Base-by-base conservation (phyloP, 2,113 vertebrate species). In the Porphyrio hochstetteri region DNA sequence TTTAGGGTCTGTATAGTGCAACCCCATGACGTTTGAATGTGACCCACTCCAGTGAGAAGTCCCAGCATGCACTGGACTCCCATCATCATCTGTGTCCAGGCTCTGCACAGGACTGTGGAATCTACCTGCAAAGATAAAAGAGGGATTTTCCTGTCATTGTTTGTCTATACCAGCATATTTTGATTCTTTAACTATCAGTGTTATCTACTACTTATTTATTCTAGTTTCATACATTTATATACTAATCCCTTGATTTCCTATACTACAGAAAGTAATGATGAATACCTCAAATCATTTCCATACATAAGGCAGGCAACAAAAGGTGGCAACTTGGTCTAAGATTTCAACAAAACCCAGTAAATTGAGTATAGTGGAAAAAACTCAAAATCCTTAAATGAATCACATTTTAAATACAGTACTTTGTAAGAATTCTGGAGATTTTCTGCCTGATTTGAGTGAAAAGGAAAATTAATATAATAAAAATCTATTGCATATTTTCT, bases 51-150 rank as follows among this genome's bases (percentile, higher is more conserved):
- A 97, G 20, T 97, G 96, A n/a, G 97, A 97, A 52, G 93, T 95
- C 29, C 96, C 96, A 3, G 96, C 95, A 1, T 97, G 95, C 78
- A 96, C 95, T 1, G 95, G 97, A 25, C 96, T 97, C 42, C 96
- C 96, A 3, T 97, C 96, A 69, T 97, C 96, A 20, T 97, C 96
- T 0, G 94, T 97, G 92, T 97, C 97, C 23, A 89, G 42, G 79
- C 80, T 95, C 65, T 97, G 94, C 19, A 46, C 94, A 2, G 95
- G 63, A 35, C 91, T 92, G 74, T 96, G 94, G 87, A 95, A 97
- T 75, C 93, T 91, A 3, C 95, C 97, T 97, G 79, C 56, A 69
- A 52, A 70, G 23, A 53, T 3, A 60, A 21, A 31, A 55, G 5
- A 57, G 46, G 38, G 23, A 38, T 60, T 23, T 68, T 76, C 70